Conservation (phyloP, 2,797 vertebrate species). For the Podarcis siculus region DNA sequence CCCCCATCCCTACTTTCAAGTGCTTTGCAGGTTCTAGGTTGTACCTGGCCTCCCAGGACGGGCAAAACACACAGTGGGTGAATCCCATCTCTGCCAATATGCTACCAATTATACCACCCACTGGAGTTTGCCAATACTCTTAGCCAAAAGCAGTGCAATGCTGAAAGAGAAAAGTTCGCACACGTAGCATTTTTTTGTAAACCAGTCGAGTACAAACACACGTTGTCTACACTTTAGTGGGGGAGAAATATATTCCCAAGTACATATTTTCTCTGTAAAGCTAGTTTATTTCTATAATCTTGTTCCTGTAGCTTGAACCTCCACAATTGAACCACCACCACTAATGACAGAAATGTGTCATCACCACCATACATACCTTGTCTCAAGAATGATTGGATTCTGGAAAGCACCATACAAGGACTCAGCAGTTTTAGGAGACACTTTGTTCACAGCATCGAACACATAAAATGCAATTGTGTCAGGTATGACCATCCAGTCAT, state of each 20-base stretch:
- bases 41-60: too few species aligned
- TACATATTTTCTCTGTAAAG: too few species aligned
- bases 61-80: too few species aligned
- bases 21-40: too few species aligned
- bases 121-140: neutral
- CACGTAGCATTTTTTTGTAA: neutral
- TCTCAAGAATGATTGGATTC: constrained; percentile 46
- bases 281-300: neutral
- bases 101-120: too few species aligned
- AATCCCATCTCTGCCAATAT: too few species aligned
- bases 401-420: constrained; percentile 56
- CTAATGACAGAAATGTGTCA: neutral
- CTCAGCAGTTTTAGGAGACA: constrained; percentile 62
- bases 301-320: constrained; percentile 11
- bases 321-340: fast-evolving
- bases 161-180: neutral
- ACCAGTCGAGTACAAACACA: neutral
- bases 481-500: constrained; percentile 63
- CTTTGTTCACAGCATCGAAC: constrained; percentile 56
- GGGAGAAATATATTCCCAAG: neutral
- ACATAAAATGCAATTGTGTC: constrained; percentile 54
- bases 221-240: neutral
- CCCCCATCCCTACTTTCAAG: too few species aligned
- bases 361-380: constrained; percentile 58
- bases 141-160: too few species aligned